Percentiles rank a stretch among this genome's conserved stretches.
phyloP scores from a whole-genome alignment of 2,888 invertebrate genomes.

The Phortica okadai region DNA sequence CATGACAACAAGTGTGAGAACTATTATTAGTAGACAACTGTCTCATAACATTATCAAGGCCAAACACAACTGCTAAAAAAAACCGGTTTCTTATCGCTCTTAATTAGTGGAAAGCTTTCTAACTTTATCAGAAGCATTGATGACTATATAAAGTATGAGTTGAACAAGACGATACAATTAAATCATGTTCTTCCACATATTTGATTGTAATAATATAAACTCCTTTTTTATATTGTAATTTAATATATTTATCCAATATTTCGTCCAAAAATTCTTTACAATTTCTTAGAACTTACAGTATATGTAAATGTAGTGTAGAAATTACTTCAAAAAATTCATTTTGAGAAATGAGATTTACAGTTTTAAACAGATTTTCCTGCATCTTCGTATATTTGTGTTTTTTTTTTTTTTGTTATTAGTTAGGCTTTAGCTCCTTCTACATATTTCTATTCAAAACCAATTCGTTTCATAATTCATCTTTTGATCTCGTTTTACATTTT shows the following conservation, averaged over 20 bases:
- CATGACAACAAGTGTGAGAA: neutral
- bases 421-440: slow-evolving; percentile 1
- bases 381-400: neutral
- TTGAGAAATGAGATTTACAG: slow-evolving; percentile 28
- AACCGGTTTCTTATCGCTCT: neutral
- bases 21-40: neutral
- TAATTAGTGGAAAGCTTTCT: neutral
- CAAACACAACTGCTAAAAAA: neutral
- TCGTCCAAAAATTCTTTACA: slow-evolving; percentile 70
- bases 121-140: too few relatives aligned
- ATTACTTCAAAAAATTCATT: slow-evolving; percentile 67
- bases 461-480: too few relatives aligned
- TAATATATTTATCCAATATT: slow-evolving; percentile 71
- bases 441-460: neutral
- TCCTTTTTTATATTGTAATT: slow-evolving; percentile 18
- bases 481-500: neutral
- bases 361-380: slow-evolving; percentile 18
- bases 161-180: too few relatives aligned
- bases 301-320: slow-evolving; percentile 68
- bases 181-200: too few relatives aligned
- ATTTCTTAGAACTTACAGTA: slow-evolving; percentile 70
- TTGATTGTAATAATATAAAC: too few relatives aligned
- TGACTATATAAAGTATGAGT: too few relatives aligned
- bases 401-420: neutral
- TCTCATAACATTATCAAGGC: neutral